Evolutionary conservation across 2,797 vertebrate species (phyloP).

Genomic region (Poecilia velifera): DNA sequence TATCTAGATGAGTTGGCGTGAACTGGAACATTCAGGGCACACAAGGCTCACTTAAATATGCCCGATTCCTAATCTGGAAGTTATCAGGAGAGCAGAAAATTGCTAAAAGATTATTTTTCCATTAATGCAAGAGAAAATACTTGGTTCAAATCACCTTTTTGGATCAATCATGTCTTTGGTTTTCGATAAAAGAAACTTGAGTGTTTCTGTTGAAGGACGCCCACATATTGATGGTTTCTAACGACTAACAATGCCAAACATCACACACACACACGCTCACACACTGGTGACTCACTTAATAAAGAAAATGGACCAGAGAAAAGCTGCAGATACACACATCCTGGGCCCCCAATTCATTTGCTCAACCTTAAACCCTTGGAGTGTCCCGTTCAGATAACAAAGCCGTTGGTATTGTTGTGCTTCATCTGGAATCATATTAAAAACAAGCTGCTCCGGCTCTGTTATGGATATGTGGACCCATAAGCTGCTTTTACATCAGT

Average conservation of each 20-base stretch:
- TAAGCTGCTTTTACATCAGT: constrained; percentile 5
- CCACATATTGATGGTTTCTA: no score
- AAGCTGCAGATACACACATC: constrained; percentile 51
- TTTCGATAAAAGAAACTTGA: not conserved
- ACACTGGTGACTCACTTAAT: constrained; percentile 54
- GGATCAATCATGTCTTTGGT: constrained; percentile 30
- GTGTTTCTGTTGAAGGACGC: not conserved
- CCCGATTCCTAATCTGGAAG: not conserved
- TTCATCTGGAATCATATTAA: constrained; percentile 46
- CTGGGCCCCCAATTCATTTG: constrained; percentile 59
- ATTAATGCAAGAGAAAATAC: constrained; percentile 20
- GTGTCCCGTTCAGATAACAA: constrained; percentile 23
- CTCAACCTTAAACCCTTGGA: constrained; percentile 54
- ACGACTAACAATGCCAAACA: no score
- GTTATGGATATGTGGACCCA: constrained; percentile 15
- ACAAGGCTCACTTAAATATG: not conserved
- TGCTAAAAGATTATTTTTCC: constrained; percentile 18
- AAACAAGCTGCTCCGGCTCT: constrained; percentile 24
- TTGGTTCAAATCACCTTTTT: constrained; percentile 35
- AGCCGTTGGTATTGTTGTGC: constrained; percentile 47
- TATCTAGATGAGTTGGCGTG: not conserved
- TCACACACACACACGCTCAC: constrained; percentile 10
- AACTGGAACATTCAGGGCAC: not conserved
- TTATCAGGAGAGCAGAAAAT: not conserved
- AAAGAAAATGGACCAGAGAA: constrained; percentile 59